phyloP scores from a whole-genome alignment of 2,888 invertebrate genomes.

The Onchidella celtica region DNA sequence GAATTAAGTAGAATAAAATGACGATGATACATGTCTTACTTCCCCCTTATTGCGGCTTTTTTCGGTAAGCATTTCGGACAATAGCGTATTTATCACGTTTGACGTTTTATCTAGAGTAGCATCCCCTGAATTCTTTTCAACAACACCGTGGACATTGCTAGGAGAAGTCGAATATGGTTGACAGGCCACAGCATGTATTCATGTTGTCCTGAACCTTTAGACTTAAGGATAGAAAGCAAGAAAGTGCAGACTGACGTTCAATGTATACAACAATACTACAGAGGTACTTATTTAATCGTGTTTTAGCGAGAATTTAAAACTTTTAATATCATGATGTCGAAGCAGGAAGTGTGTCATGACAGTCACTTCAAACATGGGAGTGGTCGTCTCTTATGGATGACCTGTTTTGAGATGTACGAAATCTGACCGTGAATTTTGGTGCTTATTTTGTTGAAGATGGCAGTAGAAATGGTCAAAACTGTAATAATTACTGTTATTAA shows the following conservation, averaged over 20 bases:
- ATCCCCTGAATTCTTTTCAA: slow-evolving; percentile 28
- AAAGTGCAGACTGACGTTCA: slow-evolving; percentile 4
- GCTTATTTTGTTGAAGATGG: no score
- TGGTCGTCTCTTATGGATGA: slow-evolving; percentile 33
- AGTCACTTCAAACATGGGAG: slow-evolving; percentile 11
- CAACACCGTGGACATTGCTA: neutral
- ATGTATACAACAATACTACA: neutral
- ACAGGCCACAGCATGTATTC: slow-evolving; percentile 47
- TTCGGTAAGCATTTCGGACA: slow-evolving; percentile 26
- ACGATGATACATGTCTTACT: neutral
- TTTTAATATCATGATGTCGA: neutral
- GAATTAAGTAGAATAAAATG: neutral
- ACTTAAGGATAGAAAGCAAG: slow-evolving; percentile 46
- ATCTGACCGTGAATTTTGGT: no score
- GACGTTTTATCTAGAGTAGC: slow-evolving; percentile 12
- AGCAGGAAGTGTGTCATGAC: slow-evolving; percentile 44
- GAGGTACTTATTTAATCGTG: slow-evolving; percentile 9
- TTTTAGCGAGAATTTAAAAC: neutral
- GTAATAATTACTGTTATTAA: no score
- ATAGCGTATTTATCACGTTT: slow-evolving; percentile 16
- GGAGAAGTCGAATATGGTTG: slow-evolving; percentile 30
- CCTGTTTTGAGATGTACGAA: no score
- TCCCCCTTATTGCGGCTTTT: slow-evolving; percentile 7
- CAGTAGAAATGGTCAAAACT: no score
- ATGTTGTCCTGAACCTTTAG: slow-evolving; percentile 49